Evolutionary conservation across 2,888 invertebrate species (phyloP).

Genomic region (Cantharis rufa): DNA sequence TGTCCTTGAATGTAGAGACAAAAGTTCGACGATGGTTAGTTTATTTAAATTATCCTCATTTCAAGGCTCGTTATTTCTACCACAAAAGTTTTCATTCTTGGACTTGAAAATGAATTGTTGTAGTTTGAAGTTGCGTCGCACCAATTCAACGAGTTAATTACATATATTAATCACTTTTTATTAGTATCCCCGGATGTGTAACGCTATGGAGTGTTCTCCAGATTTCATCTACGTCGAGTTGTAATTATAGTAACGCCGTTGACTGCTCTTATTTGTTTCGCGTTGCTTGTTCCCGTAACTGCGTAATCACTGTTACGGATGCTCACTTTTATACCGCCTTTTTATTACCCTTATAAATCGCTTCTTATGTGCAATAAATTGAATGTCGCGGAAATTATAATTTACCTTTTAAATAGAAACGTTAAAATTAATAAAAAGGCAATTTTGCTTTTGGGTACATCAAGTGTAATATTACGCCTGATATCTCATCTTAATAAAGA

Average conservation of each 20-base stretch:
- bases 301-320: slow-evolving; percentile 39
- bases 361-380: slow-evolving; percentile 36
- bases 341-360: slow-evolving; percentile 43
- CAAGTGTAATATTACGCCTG: slow-evolving; percentile 19
- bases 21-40: slow-evolving; percentile 43
- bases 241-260: slow-evolving; percentile 42
- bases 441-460: slow-evolving; percentile 19
- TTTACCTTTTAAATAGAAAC: slow-evolving; percentile 40
- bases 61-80: slow-evolving; percentile 47
- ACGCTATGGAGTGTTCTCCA: slow-evolving; percentile 42
- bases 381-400: slow-evolving; percentile 19
- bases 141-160: slow-evolving; percentile 50
- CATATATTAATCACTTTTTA: slow-evolving; percentile 52
- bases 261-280: slow-evolving; percentile 27
- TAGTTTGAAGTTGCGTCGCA: slow-evolving; percentile 48
- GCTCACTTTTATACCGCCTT: slow-evolving; percentile 31
- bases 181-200: slow-evolving; percentile 45
- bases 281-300: slow-evolving; percentile 37
- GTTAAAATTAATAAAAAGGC: slow-evolving; percentile 39
- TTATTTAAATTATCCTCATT: slow-evolving; percentile 49
- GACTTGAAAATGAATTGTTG: slow-evolving; percentile 46
- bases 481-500: slow-evolving; percentile 28
- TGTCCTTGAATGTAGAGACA: slow-evolving; percentile 20
- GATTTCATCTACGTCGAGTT: slow-evolving; percentile 44
- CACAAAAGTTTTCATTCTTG: slow-evolving; percentile 44